These are phyloP conservation scores for Monomorium pharaonis DNA, from an alignment of 1,140 invertebrate species.

Conservation along the genomic window DNA sequence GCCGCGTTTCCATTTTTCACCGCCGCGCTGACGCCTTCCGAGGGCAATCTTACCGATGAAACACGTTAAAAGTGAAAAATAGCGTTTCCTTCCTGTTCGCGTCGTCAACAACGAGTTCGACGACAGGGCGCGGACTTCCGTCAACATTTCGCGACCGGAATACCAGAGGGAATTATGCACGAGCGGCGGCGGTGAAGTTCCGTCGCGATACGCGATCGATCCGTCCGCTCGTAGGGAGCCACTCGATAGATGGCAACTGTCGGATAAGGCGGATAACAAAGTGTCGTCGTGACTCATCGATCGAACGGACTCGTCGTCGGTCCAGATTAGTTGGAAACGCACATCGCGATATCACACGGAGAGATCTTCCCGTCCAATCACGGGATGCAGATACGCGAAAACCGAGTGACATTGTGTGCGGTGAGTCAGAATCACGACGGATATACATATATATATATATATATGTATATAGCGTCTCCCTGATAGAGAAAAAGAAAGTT, in stretches of 20 bases:
- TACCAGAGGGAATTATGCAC: conserved; percentile 17
- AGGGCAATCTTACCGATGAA: conserved; percentile 30
- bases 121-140: background rate
- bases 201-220: conserved; percentile 1
- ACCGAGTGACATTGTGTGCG: conserved; percentile 1
- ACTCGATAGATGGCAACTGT: conserved; percentile 14
- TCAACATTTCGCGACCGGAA: conserved; percentile 9
- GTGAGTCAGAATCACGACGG: conserved; percentile 46
- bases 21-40: conserved; percentile 7
- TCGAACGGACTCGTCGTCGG: conserved; percentile 36
- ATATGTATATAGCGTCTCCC: background rate
- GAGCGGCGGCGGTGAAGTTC: background rate
- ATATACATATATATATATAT: no score
- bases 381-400: conserved; percentile 37
- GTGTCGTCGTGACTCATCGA: conserved; percentile 63
- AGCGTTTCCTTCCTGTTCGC: conserved; percentile 27
- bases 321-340: conserved; percentile 58
- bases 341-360: conserved; percentile 46
- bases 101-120: background rate
- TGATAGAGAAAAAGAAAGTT: conserved; percentile 21
- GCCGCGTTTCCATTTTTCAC: conserved; percentile 41
- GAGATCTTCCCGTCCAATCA: conserved; percentile 43
- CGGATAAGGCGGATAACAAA: conserved; percentile 58
- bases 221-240: background rate
- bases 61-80: conserved; percentile 52